Conservation (phyloP, 2,797 vertebrate genomes). For the Momotus momota region DNA sequence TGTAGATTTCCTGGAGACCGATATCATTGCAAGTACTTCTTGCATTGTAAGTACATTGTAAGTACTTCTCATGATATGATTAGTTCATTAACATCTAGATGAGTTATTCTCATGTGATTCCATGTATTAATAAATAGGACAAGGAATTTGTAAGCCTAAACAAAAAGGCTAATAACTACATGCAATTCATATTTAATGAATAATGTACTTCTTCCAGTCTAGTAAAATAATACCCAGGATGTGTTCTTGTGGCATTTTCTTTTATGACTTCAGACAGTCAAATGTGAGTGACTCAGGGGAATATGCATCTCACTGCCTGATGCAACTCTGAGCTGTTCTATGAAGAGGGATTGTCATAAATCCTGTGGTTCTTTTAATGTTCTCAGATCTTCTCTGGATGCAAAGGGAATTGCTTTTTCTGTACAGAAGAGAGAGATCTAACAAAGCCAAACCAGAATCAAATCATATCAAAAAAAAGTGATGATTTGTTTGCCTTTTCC, state of each 20-base stretch:
- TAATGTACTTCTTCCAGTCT: neutral
- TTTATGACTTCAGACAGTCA: conserved; percentile 39
- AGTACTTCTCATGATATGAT: neutral
- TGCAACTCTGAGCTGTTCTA: neutral
- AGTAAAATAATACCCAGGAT: neutral
- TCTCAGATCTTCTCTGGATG: neutral
- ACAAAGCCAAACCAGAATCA: neutral
- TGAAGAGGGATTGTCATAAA: neutral
- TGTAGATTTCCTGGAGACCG: neutral
- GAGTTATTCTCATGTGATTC: conserved; percentile 26
- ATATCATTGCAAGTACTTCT: neutral
- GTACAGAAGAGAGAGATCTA: neutral
- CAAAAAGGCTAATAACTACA: neutral
- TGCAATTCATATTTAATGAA: neutral
- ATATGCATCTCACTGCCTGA: neutral
- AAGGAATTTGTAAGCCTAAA: neutral
- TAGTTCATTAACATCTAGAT: conserved; percentile 24
- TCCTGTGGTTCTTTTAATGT: neutral
- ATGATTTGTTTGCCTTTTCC: neutral
- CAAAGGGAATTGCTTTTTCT: conserved; percentile 10
- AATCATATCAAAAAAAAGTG: neutral
- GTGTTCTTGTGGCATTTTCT: conserved; percentile 1
- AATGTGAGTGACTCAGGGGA: neutral
- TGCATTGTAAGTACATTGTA: neutral
- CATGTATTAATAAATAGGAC: neutral